Evolutionary conservation across 2,888 invertebrate genomes (phyloP), one percentile per base, ranked within the genome.

Genomic region (Ochropleura plecta): DNA sequence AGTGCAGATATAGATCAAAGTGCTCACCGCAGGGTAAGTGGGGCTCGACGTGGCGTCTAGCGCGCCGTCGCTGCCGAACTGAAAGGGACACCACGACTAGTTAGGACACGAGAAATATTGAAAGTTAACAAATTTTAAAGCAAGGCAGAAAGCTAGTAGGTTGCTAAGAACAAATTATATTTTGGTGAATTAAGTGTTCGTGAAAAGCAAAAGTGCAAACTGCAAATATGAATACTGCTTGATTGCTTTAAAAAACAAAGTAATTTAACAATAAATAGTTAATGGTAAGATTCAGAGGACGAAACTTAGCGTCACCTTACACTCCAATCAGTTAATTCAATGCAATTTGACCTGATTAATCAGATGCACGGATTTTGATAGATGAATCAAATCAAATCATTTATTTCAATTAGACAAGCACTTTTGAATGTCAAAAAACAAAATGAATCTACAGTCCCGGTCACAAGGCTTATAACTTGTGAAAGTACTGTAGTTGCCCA

Each of bases 61-160:
- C 60, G 98, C 98, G 2, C 98, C 98, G 92, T 98, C 98, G 92
- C 98, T 98, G 74, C 98, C 98, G 94, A 99, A 98, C 72, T 82
- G 82, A 18, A 82, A 71, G 67, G 49, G 42, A 72, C 64, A 67
- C 84, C 59, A 73, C 51, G 42, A 2, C 42, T 16, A 40, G 74
- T 83, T 70, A 82, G 57, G 12, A 6, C 30, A 53, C 42, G 20
- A 44, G n/a, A 10, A 0, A 12, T 63, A 46, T 16, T 46, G 44
- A 20, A 40, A 40, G 53, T 78, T 78, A 63, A 75, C 74, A 74
- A 48, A 5, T 10, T n/a, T 7, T n/a, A 1, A 75, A 8, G 20
- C 14, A 16, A 59, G 40, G 40, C 59, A 59, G 40, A 8, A 4
- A 40, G 30, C 8, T 30, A 30, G 14, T 14, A 53, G 53, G 10